Percentiles rank a stretch among this genome's conserved stretches.
Conservation (phyloP, 1,140 invertebrate genomes). For the Philotrypesis tridentata region DNA sequence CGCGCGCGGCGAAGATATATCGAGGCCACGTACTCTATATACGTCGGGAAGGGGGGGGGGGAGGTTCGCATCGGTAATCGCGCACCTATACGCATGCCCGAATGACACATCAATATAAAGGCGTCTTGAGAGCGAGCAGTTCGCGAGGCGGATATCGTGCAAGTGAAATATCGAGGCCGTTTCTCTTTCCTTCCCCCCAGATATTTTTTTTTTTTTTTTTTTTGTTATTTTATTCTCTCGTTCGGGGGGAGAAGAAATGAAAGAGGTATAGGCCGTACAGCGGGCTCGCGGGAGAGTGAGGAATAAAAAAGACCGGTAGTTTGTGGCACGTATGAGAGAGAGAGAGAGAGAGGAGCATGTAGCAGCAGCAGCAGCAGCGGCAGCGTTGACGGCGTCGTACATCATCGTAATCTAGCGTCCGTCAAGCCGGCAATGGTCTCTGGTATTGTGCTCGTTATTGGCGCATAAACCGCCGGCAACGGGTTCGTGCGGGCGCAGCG, state of each 20-base stretch:
- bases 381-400: conserved; percentile 22
- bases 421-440: conserved; percentile 29
- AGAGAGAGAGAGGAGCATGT: neutral
- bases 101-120: conserved; percentile 21
- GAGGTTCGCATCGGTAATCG: neutral
- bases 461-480: conserved; percentile 40
- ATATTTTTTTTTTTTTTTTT: too few species aligned
- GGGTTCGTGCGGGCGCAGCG: conserved; percentile 23
- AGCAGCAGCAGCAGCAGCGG: too few species aligned
- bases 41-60: too few species aligned
- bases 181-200: neutral
- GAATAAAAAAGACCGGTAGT: conserved; percentile 35
- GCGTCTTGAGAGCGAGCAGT: neutral
- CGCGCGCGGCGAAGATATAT: conserved; percentile 28
- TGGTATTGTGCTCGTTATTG: conserved; percentile 43
- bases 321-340: neutral
- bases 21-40: conserved; percentile 12
- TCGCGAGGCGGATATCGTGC: neutral
- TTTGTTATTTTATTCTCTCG: neutral
- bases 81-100: neutral
- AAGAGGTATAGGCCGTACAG: neutral
- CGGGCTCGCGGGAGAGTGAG: too few species aligned
- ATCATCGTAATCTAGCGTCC: conserved; percentile 42
- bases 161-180: conserved; percentile 40
- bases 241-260: neutral